phyloP scores from a whole-genome alignment of 1,140 invertebrate genomes.

The Coelopa frigida region DNA sequence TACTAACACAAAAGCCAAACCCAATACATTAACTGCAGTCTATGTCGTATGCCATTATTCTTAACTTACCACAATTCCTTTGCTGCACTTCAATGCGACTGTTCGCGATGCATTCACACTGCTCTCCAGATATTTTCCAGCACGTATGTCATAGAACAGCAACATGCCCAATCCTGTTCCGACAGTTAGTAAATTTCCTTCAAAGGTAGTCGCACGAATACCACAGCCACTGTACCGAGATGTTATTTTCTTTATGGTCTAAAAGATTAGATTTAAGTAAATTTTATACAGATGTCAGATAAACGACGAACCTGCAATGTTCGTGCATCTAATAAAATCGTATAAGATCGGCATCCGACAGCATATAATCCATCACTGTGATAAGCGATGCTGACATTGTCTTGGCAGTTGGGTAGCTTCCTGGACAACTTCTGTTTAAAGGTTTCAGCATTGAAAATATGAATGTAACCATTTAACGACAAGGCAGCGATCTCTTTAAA shows the following conservation, averaged over 20 bases:
- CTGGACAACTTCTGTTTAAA: conserved; percentile 78
- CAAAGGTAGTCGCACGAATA: conserved; percentile 85
- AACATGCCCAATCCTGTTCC: conserved; percentile 87
- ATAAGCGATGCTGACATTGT: conserved; percentile 85
- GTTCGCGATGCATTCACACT: conserved; percentile 81
- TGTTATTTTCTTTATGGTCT: conserved; percentile 58
- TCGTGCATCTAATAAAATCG: conserved; percentile 78
- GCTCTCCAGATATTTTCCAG: conserved; percentile 85
- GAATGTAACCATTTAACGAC: conserved; percentile 86
- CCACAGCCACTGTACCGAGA: conserved; percentile 75
- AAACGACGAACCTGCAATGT: conserved; percentile 59
- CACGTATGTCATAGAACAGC: conserved; percentile 89
- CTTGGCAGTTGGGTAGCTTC: conserved; percentile 80
- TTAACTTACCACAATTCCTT: conserved; percentile 77
- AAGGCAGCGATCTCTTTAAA: conserved; percentile 86
- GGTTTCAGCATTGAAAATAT: conserved; percentile 84
- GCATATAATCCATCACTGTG: conserved; percentile 81
- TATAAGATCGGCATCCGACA: conserved; percentile 88
- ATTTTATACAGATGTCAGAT: not conserved
- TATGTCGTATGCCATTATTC: not conserved
- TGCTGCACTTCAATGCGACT: conserved; percentile 79
- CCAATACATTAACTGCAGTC: not conserved
- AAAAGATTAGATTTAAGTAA: conserved; percentile 1
- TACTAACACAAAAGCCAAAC: conserved; percentile 51
- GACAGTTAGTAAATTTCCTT: conserved; percentile 82